Evolutionary conservation across 2,113 vertebrate species (phyloP).

Genomic region (Channa maculata): DNA sequence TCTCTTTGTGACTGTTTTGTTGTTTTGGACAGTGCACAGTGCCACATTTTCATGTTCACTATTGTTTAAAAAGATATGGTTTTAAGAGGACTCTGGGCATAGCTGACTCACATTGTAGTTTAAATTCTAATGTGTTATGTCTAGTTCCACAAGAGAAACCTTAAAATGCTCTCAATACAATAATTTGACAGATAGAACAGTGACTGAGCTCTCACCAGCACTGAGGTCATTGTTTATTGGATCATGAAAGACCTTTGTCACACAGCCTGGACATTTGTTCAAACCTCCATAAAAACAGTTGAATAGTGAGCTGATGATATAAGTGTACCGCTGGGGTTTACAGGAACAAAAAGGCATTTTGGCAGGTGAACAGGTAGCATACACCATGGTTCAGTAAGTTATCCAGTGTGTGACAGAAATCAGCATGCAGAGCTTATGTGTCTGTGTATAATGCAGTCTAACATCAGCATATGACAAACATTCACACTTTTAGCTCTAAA

Average conservation of each 20-base stretch:
- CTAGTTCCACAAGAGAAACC: not conserved
- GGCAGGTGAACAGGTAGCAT: not conserved
- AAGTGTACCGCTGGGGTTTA: not conserved
- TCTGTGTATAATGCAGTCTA: not conserved
- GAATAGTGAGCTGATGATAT: too few species aligned
- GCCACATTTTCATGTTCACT: not conserved
- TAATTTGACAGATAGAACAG: conserved; percentile 9
- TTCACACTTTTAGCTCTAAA: not conserved
- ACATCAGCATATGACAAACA: not conserved
- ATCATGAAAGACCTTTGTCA: not conserved
- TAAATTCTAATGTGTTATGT: not conserved
- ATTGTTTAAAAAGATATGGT: not conserved
- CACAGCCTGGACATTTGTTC: not conserved
- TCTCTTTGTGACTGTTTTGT: not conserved
- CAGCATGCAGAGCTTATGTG: not conserved
- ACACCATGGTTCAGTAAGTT: not conserved
- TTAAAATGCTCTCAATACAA: not conserved
- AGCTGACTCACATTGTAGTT: not conserved
- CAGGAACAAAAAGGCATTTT: not conserved
- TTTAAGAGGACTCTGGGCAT: not conserved
- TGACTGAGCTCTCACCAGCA: conserved; percentile 4
- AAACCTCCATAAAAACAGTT: not conserved
- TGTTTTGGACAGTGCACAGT: not conserved
- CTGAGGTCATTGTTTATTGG: conserved; percentile 1
- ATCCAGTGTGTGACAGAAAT: not conserved